A percentile compares a stretch with the other conserved stretches of the same genome.
Evolutionary conservation across 2,113 vertebrate genomes (phyloP).

Genomic region (Redunca redunca): DNA sequence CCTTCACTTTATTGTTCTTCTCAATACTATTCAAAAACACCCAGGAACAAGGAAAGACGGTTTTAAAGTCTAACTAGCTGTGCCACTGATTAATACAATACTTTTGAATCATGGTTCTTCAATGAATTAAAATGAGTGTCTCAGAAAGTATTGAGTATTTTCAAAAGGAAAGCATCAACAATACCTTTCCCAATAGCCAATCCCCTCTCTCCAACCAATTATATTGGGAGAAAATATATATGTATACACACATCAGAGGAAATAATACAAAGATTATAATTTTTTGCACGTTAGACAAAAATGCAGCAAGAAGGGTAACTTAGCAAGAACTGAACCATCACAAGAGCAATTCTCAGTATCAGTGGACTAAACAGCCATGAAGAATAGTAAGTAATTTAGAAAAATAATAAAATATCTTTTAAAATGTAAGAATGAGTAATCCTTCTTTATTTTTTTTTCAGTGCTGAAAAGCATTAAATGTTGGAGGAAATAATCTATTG

Average conservation of each 20-base stretch:
- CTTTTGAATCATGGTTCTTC: background rate
- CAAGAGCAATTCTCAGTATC: background rate
- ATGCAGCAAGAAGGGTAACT: background rate
- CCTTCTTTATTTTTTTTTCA: background rate
- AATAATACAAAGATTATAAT: background rate
- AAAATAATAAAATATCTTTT: background rate
- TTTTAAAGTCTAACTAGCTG: background rate
- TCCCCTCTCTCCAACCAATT: background rate
- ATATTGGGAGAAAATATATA: background rate
- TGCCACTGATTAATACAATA: background rate
- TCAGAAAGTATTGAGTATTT: background rate
- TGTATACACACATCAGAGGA: background rate
- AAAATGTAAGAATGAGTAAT: background rate
- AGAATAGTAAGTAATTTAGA: background rate
- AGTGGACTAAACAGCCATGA: background rate
- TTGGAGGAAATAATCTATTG: accelerated
- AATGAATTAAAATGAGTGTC: background rate
- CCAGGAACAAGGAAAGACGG: background rate
- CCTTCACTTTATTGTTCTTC: background rate
- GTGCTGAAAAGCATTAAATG: background rate
- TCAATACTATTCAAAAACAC: background rate
- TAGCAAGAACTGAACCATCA: background rate
- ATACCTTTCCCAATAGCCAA: background rate
- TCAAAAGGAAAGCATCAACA: background rate
- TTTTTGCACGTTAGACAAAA: background rate